Evolutionary conservation across 2,888 invertebrate species (phyloP), one percentile per base, ranked within the genome.

Genomic region (Cantharis nigra): DNA sequence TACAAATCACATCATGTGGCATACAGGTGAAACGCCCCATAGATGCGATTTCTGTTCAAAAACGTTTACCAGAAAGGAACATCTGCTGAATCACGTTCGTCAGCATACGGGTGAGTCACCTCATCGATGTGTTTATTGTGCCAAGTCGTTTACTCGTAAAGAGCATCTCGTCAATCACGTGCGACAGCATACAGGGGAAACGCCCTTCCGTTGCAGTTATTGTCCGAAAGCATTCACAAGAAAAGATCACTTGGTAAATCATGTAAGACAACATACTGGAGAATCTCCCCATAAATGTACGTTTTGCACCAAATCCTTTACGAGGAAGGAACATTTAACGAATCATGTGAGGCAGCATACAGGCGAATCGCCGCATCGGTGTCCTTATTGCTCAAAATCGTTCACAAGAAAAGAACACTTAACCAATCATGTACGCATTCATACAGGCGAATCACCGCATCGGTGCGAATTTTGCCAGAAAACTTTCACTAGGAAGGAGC

Each of bases 1-100:
- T 90, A 95, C 94, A 92, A 95, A 95, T 91, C 95, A 96, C 90
- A 95, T 96, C 88, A 91, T 96, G 92, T 95, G 95, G 95, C 95
- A 96, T 88, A 95, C 95, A 1, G 92, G 94, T 69, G 95, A 94
- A 87, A 94, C 94, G 1, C 94, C 94, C 18, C 94, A 94, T 86
- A 92, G 94, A 69, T 94, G 94, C 86, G 94, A 94, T 86, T 94
- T 94, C 88, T 94, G 94, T 86, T 94, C 94, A 20, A 94, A 94
- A 87, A 94, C 94, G 7, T 94, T 94, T 87, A 94, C 94, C 0
- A 91, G 94, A 81, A 94, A 94, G 86, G 94, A 94, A 87, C 94
- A 94, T 87, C 89, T 94, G 72, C 86, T 94, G 83, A 94, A 94
- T 87, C 94, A 94, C 88, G 95, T 95, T 72, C 91, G 94, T 14